Evolutionary conservation across 1,140 invertebrate species (phyloP), one percentile per base, ranked within the genome.

Genomic region (Eumaeus atala): DNA sequence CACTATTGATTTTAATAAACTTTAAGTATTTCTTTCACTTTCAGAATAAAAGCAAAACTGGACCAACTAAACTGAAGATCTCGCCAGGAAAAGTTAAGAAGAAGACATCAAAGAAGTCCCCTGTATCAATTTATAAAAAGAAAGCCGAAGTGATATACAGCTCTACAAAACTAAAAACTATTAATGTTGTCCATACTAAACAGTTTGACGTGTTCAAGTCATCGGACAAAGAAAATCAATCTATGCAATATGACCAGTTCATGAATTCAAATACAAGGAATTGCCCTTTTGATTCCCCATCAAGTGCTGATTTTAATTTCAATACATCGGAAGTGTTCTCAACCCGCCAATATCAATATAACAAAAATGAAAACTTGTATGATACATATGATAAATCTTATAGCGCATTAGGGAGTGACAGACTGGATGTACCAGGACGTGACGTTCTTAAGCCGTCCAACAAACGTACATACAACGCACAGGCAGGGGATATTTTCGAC

Each of bases 1-100:
- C 21, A 28, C n/a, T n/a, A 28, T 28, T 28, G 21, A 28, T 28
- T 28, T 28, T 2, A 28, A 28, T 28, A 3, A 28, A 28, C 6
- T 35, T 51, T 61, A 57, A 44, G 9, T 54, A 9, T 55, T 56
- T 54, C 64, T 58, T 18, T 62, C 28, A 28, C n/a, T 78, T 83
- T 58, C 70, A 86, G 78, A 66, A 62, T 56, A 80, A 82, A 67
- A 63, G 58, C 3, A 84, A 84, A 59, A 57, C 49, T 28, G 68
- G 51, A 37, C 65, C 69, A 53, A 36, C 62, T 73, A 82, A 69
- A 56, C 67, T 70, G 12, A 85, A 82, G 54, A 59, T 62, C 58
- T 84, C 83, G n/a, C 83, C 79, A 52, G 77, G 77, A 44, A 86
- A 86, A 62, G 69, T 78, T 11, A 80, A 82, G 59, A 86, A 80